These are phyloP conservation scores for Hyla sarda DNA, from an alignment of 2,113 vertebrate species.

Conservation along the genomic window DNA sequence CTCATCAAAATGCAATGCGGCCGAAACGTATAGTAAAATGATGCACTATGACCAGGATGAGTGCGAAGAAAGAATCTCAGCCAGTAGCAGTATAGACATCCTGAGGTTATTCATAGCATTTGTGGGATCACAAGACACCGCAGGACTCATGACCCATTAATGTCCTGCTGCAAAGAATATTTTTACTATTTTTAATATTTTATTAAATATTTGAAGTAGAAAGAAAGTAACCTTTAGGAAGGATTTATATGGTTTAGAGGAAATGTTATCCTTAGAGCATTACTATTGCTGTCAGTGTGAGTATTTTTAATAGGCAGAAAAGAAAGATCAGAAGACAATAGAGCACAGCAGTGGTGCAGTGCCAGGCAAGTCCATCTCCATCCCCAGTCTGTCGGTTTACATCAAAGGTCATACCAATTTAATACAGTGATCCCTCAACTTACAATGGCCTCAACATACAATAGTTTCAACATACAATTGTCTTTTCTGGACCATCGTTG, in stretches of 20 bases:
- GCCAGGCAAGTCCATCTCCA: background rate
- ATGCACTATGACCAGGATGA: background rate
- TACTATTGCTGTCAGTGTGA: background rate
- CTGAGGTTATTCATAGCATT: background rate
- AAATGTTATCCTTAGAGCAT: background rate
- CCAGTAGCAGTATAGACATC: background rate
- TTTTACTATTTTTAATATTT: background rate
- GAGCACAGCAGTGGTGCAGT: background rate
- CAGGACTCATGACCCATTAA: background rate
- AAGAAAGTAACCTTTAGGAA: slow-evolving; percentile 11
- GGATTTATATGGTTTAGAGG: background rate
- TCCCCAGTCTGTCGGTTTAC: background rate
- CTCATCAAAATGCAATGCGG: background rate
- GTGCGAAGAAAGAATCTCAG: background rate
- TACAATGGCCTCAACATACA: too few species aligned
- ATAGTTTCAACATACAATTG: too few species aligned
- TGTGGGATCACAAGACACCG: background rate
- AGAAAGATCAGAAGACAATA: slow-evolving; percentile 19
- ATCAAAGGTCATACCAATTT: slow-evolving; percentile 27
- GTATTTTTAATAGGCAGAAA: slow-evolving; percentile 35
- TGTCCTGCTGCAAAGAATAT: background rate
- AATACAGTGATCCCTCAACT: too few species aligned
- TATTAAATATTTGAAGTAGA: background rate
- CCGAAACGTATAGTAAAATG: background rate
- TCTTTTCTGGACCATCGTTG: too few species aligned